Conservation (phyloP, 2,888 invertebrate genomes). For the Cerastis leucographa region DNA sequence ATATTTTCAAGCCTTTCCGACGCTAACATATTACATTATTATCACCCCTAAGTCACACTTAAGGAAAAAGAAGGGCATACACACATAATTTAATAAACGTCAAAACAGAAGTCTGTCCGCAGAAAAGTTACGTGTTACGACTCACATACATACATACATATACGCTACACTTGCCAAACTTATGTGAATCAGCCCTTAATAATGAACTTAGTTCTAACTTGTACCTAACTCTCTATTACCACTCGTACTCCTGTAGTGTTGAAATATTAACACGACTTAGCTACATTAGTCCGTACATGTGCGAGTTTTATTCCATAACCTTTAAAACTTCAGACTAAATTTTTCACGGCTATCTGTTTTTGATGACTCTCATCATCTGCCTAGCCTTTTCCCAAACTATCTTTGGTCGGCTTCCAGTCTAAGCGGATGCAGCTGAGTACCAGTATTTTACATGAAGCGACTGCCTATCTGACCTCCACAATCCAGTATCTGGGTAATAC, state of each 20-base stretch:
- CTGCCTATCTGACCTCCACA: too few species aligned
- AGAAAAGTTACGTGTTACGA: constrained; percentile 41
- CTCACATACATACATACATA: constrained; percentile 19
- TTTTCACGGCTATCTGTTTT: background rate
- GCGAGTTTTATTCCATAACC: background rate
- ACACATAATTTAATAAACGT: constrained; percentile 53
- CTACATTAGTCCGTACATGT: background rate
- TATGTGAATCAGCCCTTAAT: constrained; percentile 35
- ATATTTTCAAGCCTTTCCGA: background rate
- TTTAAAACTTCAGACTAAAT: background rate
- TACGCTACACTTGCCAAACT: constrained; percentile 25
- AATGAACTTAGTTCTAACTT: constrained; percentile 47
- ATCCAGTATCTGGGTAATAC: too few species aligned
- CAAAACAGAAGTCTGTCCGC: constrained; percentile 40
- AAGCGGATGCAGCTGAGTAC: too few species aligned
- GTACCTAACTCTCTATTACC: constrained; percentile 28
- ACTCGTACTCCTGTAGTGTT: constrained; percentile 25
- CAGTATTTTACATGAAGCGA: too few species aligned
- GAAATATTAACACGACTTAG: constrained; percentile 35
- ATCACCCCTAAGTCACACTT: constrained; percentile 16
- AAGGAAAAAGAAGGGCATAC: constrained; percentile 35
- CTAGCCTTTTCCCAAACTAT: too few species aligned
- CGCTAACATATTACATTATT: constrained; percentile 16
- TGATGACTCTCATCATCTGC: background rate
- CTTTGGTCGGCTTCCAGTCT: too few species aligned